These are phyloP conservation scores for Sinopyrophorus schimmeli DNA, from an alignment of 2,888 invertebrate genomes.

Conservation along the genomic window DNA sequence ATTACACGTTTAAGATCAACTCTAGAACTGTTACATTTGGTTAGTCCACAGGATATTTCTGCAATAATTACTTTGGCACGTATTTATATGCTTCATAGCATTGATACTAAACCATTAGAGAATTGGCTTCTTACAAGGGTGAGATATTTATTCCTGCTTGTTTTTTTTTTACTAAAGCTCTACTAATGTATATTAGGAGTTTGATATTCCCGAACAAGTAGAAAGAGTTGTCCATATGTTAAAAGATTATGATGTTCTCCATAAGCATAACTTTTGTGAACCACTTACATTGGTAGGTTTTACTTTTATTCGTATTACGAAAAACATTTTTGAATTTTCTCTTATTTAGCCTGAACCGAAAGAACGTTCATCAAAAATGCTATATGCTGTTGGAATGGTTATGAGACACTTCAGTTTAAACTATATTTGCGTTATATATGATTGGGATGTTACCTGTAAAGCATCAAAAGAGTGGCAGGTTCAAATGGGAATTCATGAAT, in stretches of 20 bases:
- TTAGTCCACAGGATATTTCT: slow-evolving; percentile 59
- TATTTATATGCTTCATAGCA: slow-evolving; percentile 59
- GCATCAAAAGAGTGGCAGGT: slow-evolving; percentile 61
- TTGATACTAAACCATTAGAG: slow-evolving; percentile 56
- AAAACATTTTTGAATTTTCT: slow-evolving; percentile 24
- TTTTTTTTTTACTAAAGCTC: too few relatives aligned
- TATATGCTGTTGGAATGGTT: slow-evolving; percentile 71
- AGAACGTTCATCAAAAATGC: slow-evolving; percentile 44
- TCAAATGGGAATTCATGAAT: slow-evolving; percentile 60
- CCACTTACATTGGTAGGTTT: too few relatives aligned
- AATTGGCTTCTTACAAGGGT: slow-evolving; percentile 42
- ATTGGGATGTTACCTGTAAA: slow-evolving; percentile 67
- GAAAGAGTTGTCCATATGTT: slow-evolving; percentile 54
- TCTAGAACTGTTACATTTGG: slow-evolving; percentile 59
- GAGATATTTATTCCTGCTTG: slow-evolving; percentile 1
- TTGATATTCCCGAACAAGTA: slow-evolving; percentile 50
- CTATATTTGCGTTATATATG: slow-evolving; percentile 70
- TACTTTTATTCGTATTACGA: slow-evolving; percentile 35
- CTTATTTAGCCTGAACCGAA: slow-evolving; percentile 30
- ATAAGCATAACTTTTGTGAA: slow-evolving; percentile 33
- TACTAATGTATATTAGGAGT: slow-evolving; percentile 48
- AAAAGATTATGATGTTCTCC: slow-evolving; percentile 52
- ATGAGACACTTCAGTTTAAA: slow-evolving; percentile 66
- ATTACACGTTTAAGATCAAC: slow-evolving; percentile 58
- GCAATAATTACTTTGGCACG: slow-evolving; percentile 58